phyloP scores from a whole-genome alignment of 2,113 vertebrate genomes.

The Pterocles gutturalis region DNA sequence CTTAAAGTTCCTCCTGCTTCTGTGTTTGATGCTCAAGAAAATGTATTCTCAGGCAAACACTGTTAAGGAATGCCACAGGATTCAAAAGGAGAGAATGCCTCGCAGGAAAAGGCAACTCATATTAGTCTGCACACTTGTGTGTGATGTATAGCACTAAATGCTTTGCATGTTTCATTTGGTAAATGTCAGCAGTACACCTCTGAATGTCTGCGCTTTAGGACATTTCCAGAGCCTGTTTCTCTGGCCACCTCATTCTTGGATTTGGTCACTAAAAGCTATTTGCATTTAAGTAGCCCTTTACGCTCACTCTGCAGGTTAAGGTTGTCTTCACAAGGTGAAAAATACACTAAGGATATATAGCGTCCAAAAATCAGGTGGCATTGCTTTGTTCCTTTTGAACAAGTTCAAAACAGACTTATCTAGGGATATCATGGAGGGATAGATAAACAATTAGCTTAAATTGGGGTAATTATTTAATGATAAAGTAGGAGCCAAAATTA shows the following conservation, averaged over 20 bases:
- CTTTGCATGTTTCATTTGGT: neutral
- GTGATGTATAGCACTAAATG: neutral
- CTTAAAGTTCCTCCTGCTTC: neutral
- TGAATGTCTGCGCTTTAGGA: neutral
- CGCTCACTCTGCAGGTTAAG: neutral
- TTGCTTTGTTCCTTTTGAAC: neutral
- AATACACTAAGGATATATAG: neutral
- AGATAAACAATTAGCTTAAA: neutral
- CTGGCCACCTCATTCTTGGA: neutral
- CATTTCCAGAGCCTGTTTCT: neutral
- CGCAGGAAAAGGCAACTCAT: neutral
- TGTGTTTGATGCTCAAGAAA: neutral
- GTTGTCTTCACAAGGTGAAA: neutral
- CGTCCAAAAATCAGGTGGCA: neutral
- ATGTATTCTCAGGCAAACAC: neutral
- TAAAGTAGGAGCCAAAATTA: neutral
- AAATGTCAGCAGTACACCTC: neutral
- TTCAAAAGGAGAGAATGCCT: neutral
- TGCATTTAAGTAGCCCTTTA: neutral
- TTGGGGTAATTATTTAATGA: neutral
- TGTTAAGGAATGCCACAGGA: neutral
- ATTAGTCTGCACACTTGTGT: neutral
- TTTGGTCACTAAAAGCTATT: neutral
- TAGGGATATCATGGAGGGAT: neutral
- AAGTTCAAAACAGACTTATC: neutral